Evolutionary conservation across 2,797 vertebrate genomes (phyloP).

Genomic region (Helarctos malayanus): DNA sequence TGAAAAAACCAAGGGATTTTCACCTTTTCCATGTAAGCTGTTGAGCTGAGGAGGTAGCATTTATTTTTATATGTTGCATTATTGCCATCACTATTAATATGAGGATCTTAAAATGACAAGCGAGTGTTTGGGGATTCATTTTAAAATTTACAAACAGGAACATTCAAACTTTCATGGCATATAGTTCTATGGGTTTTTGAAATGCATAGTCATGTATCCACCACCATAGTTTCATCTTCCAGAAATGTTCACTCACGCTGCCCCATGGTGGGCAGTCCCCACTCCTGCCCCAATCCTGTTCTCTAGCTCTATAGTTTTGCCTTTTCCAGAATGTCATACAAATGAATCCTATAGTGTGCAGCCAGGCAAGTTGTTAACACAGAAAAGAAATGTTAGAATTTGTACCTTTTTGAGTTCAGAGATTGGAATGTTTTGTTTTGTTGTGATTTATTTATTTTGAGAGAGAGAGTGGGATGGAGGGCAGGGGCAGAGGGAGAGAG

Average conservation of each 20-base stretch:
- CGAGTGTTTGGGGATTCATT: neutral
- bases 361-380: neutral
- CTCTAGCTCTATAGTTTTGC: neutral
- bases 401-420: conserved; percentile 46
- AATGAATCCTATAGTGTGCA: neutral
- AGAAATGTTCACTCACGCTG: neutral
- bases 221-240: neutral
- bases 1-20: neutral
- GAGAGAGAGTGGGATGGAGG: too few species aligned
- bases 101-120: conserved; percentile 35
- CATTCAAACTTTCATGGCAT: neutral
- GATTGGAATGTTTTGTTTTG: neutral
- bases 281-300: neutral
- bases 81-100: neutral
- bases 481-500: neutral
- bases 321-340: conserved; percentile 32
- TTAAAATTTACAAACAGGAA: conserved; percentile 24
- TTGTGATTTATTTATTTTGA: neutral
- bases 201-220: neutral
- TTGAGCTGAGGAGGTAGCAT: neutral
- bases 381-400: neutral
- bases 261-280: neutral
- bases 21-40: neutral
- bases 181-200: conserved; percentile 11
- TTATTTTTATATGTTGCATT: neutral